Evolutionary conservation across 2,888 invertebrate species (phyloP).

Genomic region (Leptopilina myrica): DNA sequence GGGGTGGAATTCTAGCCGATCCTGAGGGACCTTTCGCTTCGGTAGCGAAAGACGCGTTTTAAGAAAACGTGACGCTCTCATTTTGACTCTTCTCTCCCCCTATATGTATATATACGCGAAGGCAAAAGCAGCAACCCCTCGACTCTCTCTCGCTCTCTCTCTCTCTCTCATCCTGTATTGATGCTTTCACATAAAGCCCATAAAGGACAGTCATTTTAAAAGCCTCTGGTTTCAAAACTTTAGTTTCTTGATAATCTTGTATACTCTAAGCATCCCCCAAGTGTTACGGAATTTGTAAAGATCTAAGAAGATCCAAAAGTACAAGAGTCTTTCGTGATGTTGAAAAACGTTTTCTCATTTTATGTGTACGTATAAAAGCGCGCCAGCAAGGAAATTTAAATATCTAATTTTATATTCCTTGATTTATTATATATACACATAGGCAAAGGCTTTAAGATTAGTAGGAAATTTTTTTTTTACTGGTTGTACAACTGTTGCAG

Average conservation of each 20-base stretch:
- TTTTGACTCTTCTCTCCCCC: constrained; percentile 34
- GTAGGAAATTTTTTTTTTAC: too few species aligned
- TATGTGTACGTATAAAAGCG: neutral
- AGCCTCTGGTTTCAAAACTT: constrained; percentile 34
- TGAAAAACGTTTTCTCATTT: constrained; percentile 5
- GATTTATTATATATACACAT: neutral
- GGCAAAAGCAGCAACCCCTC: constrained; percentile 22
- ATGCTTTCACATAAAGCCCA: constrained; percentile 41
- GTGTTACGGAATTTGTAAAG: constrained; percentile 29
- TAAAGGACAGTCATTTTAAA: constrained; percentile 41
- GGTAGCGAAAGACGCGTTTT: constrained; percentile 50
- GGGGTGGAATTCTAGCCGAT: constrained; percentile 37
- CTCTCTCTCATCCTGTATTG: constrained; percentile 22
- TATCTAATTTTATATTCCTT: constrained; percentile 6
- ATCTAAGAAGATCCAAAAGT: constrained; percentile 17
- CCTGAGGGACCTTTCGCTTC: constrained; percentile 50
- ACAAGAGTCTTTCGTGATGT: neutral
- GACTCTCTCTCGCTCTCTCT: neutral
- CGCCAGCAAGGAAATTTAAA: neutral
- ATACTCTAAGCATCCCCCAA: constrained; percentile 35
- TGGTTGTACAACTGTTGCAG: too few species aligned
- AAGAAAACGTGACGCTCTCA: constrained; percentile 54
- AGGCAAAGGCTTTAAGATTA: too few species aligned
- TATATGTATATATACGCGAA: neutral
- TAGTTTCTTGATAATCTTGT: constrained; percentile 38